These are phyloP conservation scores for Gallinago media DNA, from an alignment of 2,113 vertebrate species.

Conservation along the genomic window DNA sequence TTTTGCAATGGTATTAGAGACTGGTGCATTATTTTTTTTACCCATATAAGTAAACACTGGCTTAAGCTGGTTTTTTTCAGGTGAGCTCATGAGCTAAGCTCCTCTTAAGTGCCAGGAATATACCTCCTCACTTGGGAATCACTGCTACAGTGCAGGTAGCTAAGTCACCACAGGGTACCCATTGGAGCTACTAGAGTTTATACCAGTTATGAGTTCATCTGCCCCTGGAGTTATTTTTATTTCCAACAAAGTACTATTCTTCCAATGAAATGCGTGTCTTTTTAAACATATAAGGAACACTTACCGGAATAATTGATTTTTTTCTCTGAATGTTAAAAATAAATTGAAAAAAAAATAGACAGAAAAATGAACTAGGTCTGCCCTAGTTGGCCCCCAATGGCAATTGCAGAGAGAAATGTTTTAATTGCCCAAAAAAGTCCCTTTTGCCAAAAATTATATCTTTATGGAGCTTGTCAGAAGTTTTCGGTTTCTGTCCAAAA, in stretches of 20 bases:
- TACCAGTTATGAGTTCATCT: neutral
- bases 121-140: neutral
- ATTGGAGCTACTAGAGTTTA: neutral
- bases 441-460: constrained; percentile 63
- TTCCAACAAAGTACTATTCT: neutral
- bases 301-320: constrained; percentile 23
- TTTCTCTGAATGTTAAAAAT: constrained; percentile 5
- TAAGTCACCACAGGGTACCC: neutral
- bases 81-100: neutral
- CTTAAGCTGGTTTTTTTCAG: neutral
- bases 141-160: neutral
- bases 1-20: neutral
- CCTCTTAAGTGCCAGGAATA: neutral
- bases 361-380: constrained; percentile 42
- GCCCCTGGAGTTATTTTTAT: neutral
- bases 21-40: neutral
- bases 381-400: constrained; percentile 48
- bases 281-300: neutral
- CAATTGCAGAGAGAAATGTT: constrained; percentile 64
- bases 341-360: constrained; percentile 26
- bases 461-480: constrained; percentile 72
- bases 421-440: constrained; percentile 71
- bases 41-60: neutral
- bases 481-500: constrained; percentile 66
- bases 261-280: neutral